Conservation (phyloP, 2,797 vertebrate genomes). For the Poecilia wingei region DNA sequence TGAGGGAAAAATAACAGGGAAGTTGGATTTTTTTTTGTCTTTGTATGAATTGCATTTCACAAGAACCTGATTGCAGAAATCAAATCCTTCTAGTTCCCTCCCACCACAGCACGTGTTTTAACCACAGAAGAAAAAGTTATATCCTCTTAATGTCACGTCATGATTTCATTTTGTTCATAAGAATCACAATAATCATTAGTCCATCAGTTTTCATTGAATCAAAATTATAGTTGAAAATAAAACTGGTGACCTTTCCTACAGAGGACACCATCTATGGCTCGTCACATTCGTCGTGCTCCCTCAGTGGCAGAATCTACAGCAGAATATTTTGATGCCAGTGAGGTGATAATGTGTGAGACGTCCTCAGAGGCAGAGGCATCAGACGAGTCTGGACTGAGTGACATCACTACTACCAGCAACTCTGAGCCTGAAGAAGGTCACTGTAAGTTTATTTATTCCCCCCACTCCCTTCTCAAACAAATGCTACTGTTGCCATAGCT, state of each 20-base stretch:
- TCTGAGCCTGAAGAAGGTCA: slow-evolving; percentile 84
- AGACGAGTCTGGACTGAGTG: slow-evolving; percentile 88
- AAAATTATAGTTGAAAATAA: background rate
- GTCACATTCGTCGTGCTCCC: slow-evolving; percentile 78
- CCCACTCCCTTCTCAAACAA: background rate
- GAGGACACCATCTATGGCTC: slow-evolving; percentile 63
- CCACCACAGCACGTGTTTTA: background rate
- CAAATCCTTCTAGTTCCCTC: background rate
- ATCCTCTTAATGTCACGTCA: background rate
- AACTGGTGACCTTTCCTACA: slow-evolving; percentile 10
- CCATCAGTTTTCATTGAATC: background rate
- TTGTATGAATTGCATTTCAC: background rate
- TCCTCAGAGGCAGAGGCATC: slow-evolving; percentile 89
- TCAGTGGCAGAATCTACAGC: slow-evolving; percentile 89
- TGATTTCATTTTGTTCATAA: background rate
- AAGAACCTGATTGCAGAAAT: background rate
- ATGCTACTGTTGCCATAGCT: background rate
- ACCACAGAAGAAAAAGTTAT: background rate
- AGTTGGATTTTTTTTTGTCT: background rate
- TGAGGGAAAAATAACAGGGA: background rate
- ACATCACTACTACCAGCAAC: slow-evolving; percentile 87
- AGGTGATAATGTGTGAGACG: slow-evolving; percentile 86
- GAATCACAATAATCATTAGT: background rate
- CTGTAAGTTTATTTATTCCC: slow-evolving; percentile 42
- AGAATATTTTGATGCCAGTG: slow-evolving; percentile 91